phyloP scores from a whole-genome alignment of 2,797 vertebrate species.

The Phyllotis vaccarum region DNA sequence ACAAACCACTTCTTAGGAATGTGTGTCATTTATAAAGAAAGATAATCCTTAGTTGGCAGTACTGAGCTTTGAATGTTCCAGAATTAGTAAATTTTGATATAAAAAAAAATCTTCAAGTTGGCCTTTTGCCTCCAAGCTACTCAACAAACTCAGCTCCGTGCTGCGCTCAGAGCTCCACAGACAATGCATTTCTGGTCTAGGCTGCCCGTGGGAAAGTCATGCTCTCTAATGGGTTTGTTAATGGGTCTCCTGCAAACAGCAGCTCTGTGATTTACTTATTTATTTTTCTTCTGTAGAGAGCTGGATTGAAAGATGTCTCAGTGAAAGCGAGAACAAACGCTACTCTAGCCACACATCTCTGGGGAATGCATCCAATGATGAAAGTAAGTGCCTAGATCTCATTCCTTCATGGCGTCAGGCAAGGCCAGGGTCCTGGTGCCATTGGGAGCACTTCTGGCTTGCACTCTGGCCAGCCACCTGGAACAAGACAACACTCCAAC shows the following conservation, averaged over 20 bases:
- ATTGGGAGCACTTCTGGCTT: not conserved
- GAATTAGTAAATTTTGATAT: constrained; percentile 37
- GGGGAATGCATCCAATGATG: constrained; percentile 98
- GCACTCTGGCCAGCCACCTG: not conserved
- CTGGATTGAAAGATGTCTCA: constrained; percentile 99
- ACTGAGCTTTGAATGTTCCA: not conserved
- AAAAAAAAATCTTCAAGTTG: not conserved
- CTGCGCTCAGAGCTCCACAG: accelerated
- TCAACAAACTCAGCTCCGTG: not conserved
- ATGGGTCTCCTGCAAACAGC: not conserved
- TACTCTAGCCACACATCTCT: constrained; percentile 98
- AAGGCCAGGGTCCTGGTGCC: not conserved
- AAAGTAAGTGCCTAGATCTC: constrained; percentile 93
- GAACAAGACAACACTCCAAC: not conserved
- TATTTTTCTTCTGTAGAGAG: constrained; percentile 91
- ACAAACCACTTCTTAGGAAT: not conserved
- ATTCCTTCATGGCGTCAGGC: not conserved
- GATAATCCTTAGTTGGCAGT: not conserved
- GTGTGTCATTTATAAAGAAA: not conserved
- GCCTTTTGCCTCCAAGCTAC: not conserved
- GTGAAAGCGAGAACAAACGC: constrained; percentile 98
- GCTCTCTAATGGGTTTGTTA: not conserved
- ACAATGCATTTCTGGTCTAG: not conserved
- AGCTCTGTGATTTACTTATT: constrained; percentile 3
- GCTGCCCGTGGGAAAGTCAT: not conserved